Conservation (phyloP, 2,113 vertebrate genomes). For the Nothoprocta perdicaria region DNA sequence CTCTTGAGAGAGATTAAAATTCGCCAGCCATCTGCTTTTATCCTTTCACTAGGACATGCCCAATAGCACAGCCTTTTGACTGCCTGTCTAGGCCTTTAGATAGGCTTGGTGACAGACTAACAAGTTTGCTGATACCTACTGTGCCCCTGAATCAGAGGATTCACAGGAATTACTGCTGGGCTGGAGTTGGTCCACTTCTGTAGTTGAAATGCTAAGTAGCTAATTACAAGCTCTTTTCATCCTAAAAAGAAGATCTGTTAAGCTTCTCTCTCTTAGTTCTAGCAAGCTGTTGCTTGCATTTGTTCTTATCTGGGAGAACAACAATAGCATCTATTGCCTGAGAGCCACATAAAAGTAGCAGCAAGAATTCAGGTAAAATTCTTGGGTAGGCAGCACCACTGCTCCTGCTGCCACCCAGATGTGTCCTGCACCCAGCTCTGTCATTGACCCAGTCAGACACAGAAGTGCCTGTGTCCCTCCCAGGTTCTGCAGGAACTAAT, state of each 20-base stretch:
- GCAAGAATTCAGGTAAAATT: not conserved
- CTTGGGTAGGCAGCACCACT: not conserved
- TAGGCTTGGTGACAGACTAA: constrained; percentile 9
- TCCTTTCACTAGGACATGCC: not conserved
- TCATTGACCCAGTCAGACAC: not conserved
- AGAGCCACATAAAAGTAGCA: not conserved
- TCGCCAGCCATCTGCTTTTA: not conserved
- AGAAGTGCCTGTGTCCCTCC: not conserved
- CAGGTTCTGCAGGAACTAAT: not conserved
- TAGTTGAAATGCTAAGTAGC: constrained; percentile 3
- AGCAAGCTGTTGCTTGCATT: not conserved
- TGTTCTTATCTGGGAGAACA: not conserved
- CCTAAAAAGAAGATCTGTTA: not conserved
- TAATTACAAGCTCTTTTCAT: constrained; percentile 23
- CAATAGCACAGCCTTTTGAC: not conserved
- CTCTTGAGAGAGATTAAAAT: not conserved
- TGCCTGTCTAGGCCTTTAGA: not conserved
- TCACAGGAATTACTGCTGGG: not conserved
- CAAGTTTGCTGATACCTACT: not conserved
- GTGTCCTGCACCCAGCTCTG: not conserved
- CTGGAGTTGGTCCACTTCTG: not conserved
- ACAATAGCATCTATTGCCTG: not conserved
- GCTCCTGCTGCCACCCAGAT: not conserved
- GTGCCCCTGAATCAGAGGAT: constrained; percentile 12
- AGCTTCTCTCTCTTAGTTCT: not conserved